These are phyloP conservation scores for Stenodema calcarata DNA, from an alignment of 2,888 invertebrate genomes.

Conservation along the genomic window DNA sequence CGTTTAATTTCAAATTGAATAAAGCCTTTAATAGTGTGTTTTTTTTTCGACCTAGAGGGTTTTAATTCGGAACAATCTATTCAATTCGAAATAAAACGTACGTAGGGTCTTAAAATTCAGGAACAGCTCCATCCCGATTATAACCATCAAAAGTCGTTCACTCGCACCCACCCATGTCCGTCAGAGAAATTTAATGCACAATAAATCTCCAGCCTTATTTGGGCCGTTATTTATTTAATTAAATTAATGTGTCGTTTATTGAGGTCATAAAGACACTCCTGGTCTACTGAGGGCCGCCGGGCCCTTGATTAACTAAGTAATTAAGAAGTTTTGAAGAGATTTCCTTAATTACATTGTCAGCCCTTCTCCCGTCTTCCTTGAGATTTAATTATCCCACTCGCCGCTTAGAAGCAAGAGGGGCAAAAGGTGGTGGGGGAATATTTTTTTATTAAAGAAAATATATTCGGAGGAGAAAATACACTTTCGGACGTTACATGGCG, in stretches of 20 bases:
- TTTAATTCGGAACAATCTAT: too few species aligned
- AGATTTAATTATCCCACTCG: background rate
- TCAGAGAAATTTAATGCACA: too few species aligned
- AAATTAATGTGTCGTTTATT: background rate
- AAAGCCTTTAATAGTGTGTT: too few species aligned
- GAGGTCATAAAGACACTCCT: background rate
- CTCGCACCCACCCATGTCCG: too few species aligned
- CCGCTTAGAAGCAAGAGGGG: background rate
- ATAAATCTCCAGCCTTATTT: background rate
- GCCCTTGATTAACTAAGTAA: background rate
- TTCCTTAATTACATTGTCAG: background rate
- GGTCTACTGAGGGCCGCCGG: background rate
- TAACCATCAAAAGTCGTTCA: too few species aligned
- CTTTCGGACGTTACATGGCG: too few species aligned
- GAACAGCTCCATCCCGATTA: too few species aligned
- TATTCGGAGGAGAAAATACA: background rate
- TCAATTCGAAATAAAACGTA: too few species aligned
- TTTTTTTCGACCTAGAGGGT: too few species aligned
- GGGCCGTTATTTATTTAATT: background rate
- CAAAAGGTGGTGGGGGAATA: background rate
- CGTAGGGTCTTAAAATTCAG: too few species aligned
- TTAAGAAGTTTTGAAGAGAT: constrained; percentile 2
- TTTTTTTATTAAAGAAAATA: background rate
- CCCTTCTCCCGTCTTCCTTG: background rate
- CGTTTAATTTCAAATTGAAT: too few species aligned